Conservation (phyloP, 2,113 vertebrate species). For the Cyphomyrus plagiostoma region DNA sequence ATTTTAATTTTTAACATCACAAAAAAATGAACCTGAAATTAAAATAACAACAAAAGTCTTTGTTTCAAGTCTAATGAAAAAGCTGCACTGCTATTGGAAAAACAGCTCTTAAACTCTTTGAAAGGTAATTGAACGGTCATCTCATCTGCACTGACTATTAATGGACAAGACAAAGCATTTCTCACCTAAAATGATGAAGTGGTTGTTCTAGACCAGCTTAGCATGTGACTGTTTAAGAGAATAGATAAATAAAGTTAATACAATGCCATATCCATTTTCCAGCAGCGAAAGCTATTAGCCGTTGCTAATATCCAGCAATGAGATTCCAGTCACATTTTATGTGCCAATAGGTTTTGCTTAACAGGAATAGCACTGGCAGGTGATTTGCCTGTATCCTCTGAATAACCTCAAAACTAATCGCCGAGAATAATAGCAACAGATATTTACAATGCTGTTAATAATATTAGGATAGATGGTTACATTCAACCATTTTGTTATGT, state of each 20-base stretch:
- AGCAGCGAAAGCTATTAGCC: constrained; percentile 1
- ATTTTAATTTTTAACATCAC: neutral
- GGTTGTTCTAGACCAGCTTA: neutral
- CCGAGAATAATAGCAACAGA: neutral
- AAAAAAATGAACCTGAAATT: neutral
- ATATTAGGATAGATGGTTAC: neutral
- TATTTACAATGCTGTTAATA: neutral
- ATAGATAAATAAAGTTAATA: constrained; percentile 7
- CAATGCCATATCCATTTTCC: neutral
- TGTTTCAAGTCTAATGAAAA: neutral
- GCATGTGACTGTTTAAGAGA: neutral
- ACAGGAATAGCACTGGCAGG: neutral
- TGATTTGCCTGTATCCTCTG: constrained; percentile 3
- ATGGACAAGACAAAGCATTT: neutral
- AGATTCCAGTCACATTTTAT: neutral
- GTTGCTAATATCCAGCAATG: neutral
- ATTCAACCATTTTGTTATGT: neutral
- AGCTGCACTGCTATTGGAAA: neutral
- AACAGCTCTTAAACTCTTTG: neutral
- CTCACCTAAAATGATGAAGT: neutral
- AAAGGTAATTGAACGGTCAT: neutral
- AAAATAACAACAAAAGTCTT: neutral
- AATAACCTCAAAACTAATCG: constrained; percentile 2
- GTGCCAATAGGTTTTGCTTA: neutral
- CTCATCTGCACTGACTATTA: neutral